Base-by-base conservation (phyloP, 2,113 vertebrate species). In the Chaetops frenatus region DNA sequence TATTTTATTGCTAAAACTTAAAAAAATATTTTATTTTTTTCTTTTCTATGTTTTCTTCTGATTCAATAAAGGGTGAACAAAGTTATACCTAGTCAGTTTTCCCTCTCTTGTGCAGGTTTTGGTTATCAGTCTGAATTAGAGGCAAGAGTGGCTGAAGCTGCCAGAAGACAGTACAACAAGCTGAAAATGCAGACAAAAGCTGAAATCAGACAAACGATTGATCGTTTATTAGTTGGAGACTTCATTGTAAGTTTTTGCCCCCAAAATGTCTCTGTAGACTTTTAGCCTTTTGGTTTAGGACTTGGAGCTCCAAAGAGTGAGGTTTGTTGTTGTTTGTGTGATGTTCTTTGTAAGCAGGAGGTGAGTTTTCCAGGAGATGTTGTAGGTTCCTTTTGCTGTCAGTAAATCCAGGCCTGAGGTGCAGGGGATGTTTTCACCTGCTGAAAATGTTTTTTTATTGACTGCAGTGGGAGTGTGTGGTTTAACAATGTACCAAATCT, bases 131-230 rank as follows among this genome's bases (percentile, higher is more conserved):
- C 99, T 17, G 99, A 99, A 86, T 97, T 99, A n/a, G 99, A 99
- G 92, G 82, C 99, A 42, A 98, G 98, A 97, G 99, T 99, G 48
- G 99, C 99, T 12, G 99, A 99, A 91, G 98, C 99, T 90, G 99
- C 99, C 23, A 98, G 99, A 90, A 99, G 98, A 94, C 99, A 99
- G 28, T 99, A 99, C 96, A 99, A 99, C 97, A 99, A 99, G 87
- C 98, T 99, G 94, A 99, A 99, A 97, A 99, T 99, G 98, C 99
- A 99, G 94, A 99, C 99, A 18, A 99, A 99, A 91, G 99, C 99
- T 19, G 99, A 99, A 97, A 99, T 99, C 95, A 97, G 99, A 53
- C 99, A 99, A 92, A 99, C 99, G 0, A 99, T 99, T 2, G 99
- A 99, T 80, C 99, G 99, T 44, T 97, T 99, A 15, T 98, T 99